Evolutionary conservation across 2,888 invertebrate species (phyloP).

Genomic region (Cordilura impudica): DNA sequence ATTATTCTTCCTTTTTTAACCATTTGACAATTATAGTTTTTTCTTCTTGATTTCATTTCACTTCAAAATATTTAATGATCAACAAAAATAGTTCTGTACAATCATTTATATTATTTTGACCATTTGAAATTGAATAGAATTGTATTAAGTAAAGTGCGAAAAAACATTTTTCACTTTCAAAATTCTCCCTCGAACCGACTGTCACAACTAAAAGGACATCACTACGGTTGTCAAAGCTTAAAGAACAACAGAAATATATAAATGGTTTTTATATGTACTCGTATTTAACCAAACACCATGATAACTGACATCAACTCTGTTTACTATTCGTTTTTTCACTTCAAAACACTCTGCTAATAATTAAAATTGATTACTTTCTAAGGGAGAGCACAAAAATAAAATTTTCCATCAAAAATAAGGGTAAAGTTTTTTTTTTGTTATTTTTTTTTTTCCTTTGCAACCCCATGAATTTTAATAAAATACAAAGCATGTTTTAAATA

Average conservation of each 20-base stretch:
- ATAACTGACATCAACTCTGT: not conserved
- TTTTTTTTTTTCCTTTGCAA: too few species aligned
- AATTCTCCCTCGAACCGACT: not conserved
- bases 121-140: slow-evolving; percentile 54
- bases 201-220: not conserved
- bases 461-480: not conserved
- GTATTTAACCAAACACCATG: not conserved
- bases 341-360: slow-evolving; percentile 16
- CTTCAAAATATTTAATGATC: slow-evolving; percentile 36
- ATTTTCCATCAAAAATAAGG: not conserved
- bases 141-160: slow-evolving; percentile 47
- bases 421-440: too few species aligned
- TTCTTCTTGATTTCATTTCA: not conserved
- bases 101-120: slow-evolving; percentile 57
- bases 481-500: not conserved
- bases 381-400: slow-evolving; percentile 26
- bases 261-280: not conserved
- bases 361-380: slow-evolving; percentile 56
- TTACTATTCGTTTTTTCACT: not conserved
- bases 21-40: slow-evolving; percentile 38
- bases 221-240: not conserved
- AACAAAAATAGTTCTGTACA: slow-evolving; percentile 36
- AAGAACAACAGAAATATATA: not conserved
- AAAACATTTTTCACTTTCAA: slow-evolving; percentile 60
- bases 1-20: not conserved